Base-by-base conservation (phyloP, 1,140 invertebrate species). In the Popillia japonica region DNA sequence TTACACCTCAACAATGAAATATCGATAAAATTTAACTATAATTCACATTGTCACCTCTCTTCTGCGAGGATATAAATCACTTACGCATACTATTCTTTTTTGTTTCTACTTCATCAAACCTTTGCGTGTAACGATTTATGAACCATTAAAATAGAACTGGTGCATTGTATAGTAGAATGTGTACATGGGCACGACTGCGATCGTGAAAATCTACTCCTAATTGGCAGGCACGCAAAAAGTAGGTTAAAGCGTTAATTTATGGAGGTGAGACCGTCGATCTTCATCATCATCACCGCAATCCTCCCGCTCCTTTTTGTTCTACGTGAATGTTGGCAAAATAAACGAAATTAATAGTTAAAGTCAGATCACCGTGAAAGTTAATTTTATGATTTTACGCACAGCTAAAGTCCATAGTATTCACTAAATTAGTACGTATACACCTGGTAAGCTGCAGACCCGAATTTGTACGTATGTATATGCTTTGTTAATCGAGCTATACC, bases 231-330 rank as follows among this genome's bases (percentile, higher is more conserved):
- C 23, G 61, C 61, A 68, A 68, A 68, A 68, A 68, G 61, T 68
- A 68, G 61, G 61, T 68, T 68, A 68, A 68, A 68, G 11, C 61
- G 61, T 68, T 68, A 68, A 68, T 68, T 68, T 68, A 68, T 22
- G 22, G 14, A 68, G 61, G 61, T 34, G 61, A 68, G 23, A 48
- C 61, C 7, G 61, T 68, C 17, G 9, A 17, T 68, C 61, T 68
- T 68, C 27, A 27, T 68, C 61, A 68, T 68, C 61, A 68, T 68
- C 61, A 64, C 22, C 22, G 61, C 9, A 10, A 10, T 68, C 61
- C 4, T 68, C 22, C 22, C 61, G 61, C 22, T 68, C 11, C 61
- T 68, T 55, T 55, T 55, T 17, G 48, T 17, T 55, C 44, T 34
- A 34, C 48, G 48, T 55, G 48, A 17, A 7, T 14, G 48, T 55